A percentile compares a stretch with the other conserved stretches of the same genome.
Evolutionary conservation across 2,797 vertebrate species (phyloP).

Genomic region (Hybognathus amarus): DNA sequence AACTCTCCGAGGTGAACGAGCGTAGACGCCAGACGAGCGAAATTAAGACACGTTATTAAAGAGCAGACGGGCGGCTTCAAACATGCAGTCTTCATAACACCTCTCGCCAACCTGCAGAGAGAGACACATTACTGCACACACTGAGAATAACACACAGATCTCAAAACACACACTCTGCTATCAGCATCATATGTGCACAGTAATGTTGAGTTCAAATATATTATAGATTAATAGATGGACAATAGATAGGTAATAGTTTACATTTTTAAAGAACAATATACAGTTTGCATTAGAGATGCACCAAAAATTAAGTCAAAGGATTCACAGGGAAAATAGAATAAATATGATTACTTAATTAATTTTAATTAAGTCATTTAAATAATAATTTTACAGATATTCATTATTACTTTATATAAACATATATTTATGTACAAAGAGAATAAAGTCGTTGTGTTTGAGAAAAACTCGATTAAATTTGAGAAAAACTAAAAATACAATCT

Average conservation of each 20-base stretch:
- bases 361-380: too few relatives aligned
- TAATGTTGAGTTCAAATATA: constrained; percentile 31
- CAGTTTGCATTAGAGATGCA: not conserved
- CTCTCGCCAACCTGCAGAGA: constrained; percentile 86
- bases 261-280: too few relatives aligned
- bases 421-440: too few relatives aligned
- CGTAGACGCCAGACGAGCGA: constrained; percentile 88
- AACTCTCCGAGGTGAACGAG: constrained; percentile 90
- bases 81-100: constrained; percentile 91
- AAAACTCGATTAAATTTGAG: too few relatives aligned
- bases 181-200: not conserved
- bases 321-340: not conserved
- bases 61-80: constrained; percentile 88
- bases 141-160: not conserved
- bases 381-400: too few relatives aligned
- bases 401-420: too few relatives aligned
- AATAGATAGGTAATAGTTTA: not conserved
- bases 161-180: not conserved
- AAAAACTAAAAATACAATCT: too few relatives aligned
- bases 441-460: too few relatives aligned
- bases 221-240: not conserved
- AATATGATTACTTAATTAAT: too few relatives aligned
- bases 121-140: constrained; percentile 17
- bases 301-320: not conserved
- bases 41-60: constrained; percentile 90